phyloP scores from a whole-genome alignment of 2,797 vertebrate genomes.

The Mionectes olivaceus region DNA sequence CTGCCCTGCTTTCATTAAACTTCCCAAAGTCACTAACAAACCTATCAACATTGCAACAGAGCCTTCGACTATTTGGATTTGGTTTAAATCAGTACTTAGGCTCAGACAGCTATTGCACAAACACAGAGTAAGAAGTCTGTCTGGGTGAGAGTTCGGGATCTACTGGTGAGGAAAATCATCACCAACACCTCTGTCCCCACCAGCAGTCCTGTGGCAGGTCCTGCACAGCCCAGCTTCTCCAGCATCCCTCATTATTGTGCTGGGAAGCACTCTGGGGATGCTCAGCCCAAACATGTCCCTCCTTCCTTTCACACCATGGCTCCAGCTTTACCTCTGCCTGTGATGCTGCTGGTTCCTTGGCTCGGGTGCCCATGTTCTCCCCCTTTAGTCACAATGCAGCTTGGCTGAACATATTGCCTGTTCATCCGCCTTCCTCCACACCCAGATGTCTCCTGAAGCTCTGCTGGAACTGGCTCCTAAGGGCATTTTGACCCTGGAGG shows the following conservation, averaged over 20 bases:
- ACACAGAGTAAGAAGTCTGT: not conserved
- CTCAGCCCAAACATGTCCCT: not conserved
- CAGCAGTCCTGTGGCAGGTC: not conserved
- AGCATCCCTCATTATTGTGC: not conserved
- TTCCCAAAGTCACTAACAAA: not conserved
- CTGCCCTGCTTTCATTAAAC: not conserved
- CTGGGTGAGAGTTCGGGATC: not conserved
- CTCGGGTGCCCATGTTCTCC: not conserved
- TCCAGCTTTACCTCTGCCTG: not conserved
- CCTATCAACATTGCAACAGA: not conserved
- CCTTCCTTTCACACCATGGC: not conserved
- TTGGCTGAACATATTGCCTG: not conserved
- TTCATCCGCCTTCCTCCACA: not conserved
- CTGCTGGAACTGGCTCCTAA: not conserved
- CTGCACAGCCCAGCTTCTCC: not conserved
- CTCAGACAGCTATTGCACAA: not conserved
- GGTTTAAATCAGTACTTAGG: not conserved
- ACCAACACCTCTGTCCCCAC: accelerated
- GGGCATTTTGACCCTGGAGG: accelerated
- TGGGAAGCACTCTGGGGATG: not conserved
- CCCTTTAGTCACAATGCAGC: not conserved
- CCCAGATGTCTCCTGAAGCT: not conserved
- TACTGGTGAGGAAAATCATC: not conserved
- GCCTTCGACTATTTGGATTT: not conserved
- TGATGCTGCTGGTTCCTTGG: not conserved